These are phyloP conservation scores for Trachelus iudaicus DNA, from an alignment of 2,888 invertebrate genomes.

Conservation along the genomic window DNA sequence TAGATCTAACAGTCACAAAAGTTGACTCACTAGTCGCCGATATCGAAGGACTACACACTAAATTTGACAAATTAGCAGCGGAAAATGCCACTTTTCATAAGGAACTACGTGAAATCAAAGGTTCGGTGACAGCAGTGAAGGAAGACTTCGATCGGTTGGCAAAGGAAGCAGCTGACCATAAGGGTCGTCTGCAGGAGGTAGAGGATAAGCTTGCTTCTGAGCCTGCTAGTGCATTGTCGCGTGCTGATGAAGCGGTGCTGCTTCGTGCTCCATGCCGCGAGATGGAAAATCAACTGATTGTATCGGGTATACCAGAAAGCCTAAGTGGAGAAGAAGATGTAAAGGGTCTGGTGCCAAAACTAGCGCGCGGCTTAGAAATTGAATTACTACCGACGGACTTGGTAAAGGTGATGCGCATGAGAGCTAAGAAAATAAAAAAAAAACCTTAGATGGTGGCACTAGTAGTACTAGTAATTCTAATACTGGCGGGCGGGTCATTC, in stretches of 20 bases:
- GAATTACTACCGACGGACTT: too few species aligned
- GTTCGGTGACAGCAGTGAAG: background rate
- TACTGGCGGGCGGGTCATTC: too few species aligned
- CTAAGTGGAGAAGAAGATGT: too few species aligned
- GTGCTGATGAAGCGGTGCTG: background rate
- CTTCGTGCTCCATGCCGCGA: background rate
- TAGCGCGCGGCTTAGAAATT: too few species aligned
- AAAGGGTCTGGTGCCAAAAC: too few species aligned
- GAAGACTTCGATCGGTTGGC: background rate
- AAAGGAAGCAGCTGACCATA: background rate
- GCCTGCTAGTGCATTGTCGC: background rate
- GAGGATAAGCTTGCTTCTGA: background rate
- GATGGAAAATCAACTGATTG: background rate
- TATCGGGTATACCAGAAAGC: background rate
- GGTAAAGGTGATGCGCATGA: too few species aligned
- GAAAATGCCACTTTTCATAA: background rate
- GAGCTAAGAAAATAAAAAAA: too few species aligned
- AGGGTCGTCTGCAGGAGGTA: background rate
- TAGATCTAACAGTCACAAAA: background rate
- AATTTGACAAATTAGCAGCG: background rate
- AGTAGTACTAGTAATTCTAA: too few species aligned
- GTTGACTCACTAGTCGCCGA: background rate
- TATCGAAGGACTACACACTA: background rate
- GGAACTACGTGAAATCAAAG: background rate
- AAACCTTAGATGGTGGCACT: too few species aligned